Evolutionary conservation across 2,888 invertebrate genomes (phyloP).

Genomic region (Agriopis aurantiaria): DNA sequence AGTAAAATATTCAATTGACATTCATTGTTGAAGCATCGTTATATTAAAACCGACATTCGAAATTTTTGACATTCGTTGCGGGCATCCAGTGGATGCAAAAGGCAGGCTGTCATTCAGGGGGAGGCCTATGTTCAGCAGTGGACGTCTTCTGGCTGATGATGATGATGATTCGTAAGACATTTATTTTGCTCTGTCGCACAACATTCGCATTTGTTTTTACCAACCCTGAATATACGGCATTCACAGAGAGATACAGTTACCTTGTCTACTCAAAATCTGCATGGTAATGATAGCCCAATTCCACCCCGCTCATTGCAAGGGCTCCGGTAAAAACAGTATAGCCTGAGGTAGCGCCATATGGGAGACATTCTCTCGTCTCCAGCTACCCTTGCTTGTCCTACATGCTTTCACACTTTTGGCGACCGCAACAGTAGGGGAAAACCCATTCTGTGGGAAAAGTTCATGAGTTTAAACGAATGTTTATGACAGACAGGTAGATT

Average conservation of each 20-base stretch:
- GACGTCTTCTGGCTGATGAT: too few relatives aligned
- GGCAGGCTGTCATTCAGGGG: too few relatives aligned
- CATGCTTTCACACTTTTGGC: constrained; percentile 80
- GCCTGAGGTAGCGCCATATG: constrained; percentile 70
- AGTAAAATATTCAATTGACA: too few relatives aligned
- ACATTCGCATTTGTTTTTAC: not conserved
- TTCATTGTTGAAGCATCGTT: too few relatives aligned
- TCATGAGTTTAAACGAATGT: constrained; percentile 57
- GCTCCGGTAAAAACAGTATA: constrained; percentile 63
- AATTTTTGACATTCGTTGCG: too few relatives aligned
- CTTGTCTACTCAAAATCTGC: constrained; percentile 34
- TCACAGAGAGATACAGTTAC: constrained; percentile 36
- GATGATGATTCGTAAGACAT: too few relatives aligned
- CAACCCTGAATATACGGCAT: not conserved
- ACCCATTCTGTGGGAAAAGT: constrained; percentile 61
- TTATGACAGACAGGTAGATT: constrained; percentile 42
- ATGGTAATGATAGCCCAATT: constrained; percentile 64
- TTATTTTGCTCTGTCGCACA: not conserved
- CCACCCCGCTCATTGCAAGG: constrained; percentile 58
- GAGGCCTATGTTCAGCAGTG: too few relatives aligned
- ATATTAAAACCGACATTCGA: too few relatives aligned
- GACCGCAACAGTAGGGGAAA: constrained; percentile 58
- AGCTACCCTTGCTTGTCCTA: constrained; percentile 65
- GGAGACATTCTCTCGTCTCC: constrained; percentile 67
- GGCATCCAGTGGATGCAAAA: too few relatives aligned